A percentile compares a stretch with the other conserved stretches of the same genome.
Conservation (phyloP, 2,888 invertebrate genomes). For the Eueremaeus valkanovi region DNA sequence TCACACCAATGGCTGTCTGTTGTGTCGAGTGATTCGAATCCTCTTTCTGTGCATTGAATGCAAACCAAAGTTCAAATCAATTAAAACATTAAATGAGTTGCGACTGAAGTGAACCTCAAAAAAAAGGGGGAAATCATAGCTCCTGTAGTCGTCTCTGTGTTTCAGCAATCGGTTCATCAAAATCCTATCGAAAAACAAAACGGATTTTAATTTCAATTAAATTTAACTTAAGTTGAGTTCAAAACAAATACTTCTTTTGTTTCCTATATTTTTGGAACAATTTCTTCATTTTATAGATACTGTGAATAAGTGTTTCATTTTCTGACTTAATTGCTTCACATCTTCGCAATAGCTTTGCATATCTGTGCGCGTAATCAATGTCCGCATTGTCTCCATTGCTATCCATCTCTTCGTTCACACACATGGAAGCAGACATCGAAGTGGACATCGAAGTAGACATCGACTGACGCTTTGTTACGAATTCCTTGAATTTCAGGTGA, state of each 20-base stretch:
- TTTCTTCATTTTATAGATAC: slow-evolving; percentile 29
- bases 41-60: background rate
- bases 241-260: slow-evolving; percentile 34
- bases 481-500: background rate
- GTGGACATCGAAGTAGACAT: too few relatives aligned
- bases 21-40: background rate
- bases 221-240: too few relatives aligned
- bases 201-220: background rate
- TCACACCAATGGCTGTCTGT: background rate
- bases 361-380: background rate
- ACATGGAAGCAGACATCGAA: too few relatives aligned
- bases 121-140: slow-evolving; percentile 20
- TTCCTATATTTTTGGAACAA: background rate
- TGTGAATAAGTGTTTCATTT: slow-evolving; percentile 33
- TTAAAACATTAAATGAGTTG: background rate
- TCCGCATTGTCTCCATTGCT: background rate
- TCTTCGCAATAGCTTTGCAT: background rate
- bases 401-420: background rate
- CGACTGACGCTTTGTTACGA: too few relatives aligned
- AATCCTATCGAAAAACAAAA: background rate
- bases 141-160: slow-evolving; percentile 1
- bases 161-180: background rate
- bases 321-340: slow-evolving; percentile 27
- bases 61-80: background rate
- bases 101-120: slow-evolving; percentile 6